These are phyloP conservation scores for Noturus placidus DNA, from an alignment of 2,113 vertebrate species.

Conservation along the genomic window DNA sequence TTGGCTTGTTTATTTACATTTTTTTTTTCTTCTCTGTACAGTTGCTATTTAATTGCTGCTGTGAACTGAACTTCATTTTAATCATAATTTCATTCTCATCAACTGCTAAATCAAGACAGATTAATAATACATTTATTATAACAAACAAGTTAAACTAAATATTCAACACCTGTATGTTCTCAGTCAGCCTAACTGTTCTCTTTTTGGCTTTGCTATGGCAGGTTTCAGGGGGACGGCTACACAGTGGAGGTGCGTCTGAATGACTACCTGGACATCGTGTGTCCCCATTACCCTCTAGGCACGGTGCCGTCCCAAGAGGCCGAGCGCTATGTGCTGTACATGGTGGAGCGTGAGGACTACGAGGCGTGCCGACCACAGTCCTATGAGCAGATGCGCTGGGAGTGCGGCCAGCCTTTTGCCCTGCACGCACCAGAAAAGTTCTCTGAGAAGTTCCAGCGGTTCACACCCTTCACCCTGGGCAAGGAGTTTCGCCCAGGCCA, in stretches of 20 bases:
- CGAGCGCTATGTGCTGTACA: slow-evolving; percentile 88
- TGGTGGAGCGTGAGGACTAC: slow-evolving; percentile 86
- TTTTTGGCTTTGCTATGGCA: slow-evolving; percentile 51
- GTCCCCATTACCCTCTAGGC: slow-evolving; percentile 87
- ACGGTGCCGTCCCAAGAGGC: slow-evolving; percentile 69
- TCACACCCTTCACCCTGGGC: slow-evolving; percentile 88
- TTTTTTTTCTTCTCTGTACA: not conserved
- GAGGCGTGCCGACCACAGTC: slow-evolving; percentile 80
- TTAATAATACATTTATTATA: not conserved
- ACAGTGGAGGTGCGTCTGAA: slow-evolving; percentile 82
- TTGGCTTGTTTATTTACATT: not conserved
- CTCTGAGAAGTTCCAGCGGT: slow-evolving; percentile 93
- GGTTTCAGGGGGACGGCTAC: slow-evolving; percentile 78
- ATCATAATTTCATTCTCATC: not conserved
- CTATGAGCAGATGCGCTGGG: slow-evolving; percentile 90
- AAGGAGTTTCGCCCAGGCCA: slow-evolving; percentile 92
- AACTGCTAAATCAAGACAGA: not conserved
- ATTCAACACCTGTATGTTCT: not conserved
- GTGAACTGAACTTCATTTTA: not conserved
- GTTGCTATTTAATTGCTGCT: not conserved
- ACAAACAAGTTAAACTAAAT: no score
- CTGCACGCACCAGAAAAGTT: slow-evolving; percentile 86
- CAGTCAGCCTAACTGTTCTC: not conserved
- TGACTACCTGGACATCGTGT: slow-evolving; percentile 93
- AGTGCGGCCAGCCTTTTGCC: slow-evolving; percentile 84